Evolutionary conservation across 2,888 invertebrate species (phyloP).

Genomic region (Dicyrtoma fusca): DNA sequence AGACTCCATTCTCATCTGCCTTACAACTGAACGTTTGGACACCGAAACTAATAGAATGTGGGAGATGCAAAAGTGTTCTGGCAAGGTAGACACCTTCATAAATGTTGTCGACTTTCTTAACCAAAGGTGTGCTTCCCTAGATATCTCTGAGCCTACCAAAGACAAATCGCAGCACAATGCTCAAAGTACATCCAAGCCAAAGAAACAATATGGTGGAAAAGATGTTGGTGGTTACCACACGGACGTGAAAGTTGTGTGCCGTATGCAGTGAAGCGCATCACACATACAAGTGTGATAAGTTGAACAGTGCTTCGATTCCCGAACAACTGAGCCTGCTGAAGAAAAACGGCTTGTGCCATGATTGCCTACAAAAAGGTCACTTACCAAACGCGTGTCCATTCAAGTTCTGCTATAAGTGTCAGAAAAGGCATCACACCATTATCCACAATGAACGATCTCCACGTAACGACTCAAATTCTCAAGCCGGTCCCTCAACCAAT

Average conservation of each 20-base stretch:
- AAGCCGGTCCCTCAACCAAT: no score
- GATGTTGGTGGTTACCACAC: background rate
- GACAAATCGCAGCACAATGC: no score
- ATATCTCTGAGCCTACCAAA: background rate
- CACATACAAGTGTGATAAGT: constrained; percentile 21
- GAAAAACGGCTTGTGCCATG: background rate
- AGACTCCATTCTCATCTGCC: constrained; percentile 27
- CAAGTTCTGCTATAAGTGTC: background rate
- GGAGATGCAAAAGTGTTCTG: constrained; percentile 24
- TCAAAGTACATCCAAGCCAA: no score
- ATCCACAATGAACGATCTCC: background rate
- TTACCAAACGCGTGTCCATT: background rate
- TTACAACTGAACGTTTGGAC: constrained; percentile 31
- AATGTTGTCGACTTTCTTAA: constrained; percentile 19
- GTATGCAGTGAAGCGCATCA: constrained; percentile 23
- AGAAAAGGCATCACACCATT: background rate
- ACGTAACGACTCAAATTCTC: background rate
- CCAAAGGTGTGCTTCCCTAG: background rate
- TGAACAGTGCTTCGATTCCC: background rate
- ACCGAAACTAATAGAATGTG: constrained; percentile 23
- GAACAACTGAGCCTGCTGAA: background rate
- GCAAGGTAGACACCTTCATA: background rate
- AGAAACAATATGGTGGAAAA: background rate
- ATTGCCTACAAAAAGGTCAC: background rate
- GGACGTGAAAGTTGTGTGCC: background rate